phyloP scores from a whole-genome alignment of 2,113 vertebrate species.

The Gnathonemus longibarbis region DNA sequence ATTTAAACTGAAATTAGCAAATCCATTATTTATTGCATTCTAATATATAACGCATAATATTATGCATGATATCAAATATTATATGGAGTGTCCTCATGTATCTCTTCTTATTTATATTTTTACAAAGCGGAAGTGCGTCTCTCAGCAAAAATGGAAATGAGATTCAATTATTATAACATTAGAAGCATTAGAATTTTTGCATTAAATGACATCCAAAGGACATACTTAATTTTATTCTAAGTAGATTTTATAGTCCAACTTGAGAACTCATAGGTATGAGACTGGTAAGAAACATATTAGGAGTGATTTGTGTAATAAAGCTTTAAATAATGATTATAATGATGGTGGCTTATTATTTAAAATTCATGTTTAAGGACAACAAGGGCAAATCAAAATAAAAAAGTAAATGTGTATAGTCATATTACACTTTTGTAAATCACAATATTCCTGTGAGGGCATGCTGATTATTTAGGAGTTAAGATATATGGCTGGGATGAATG shows the following conservation, averaged over 20 bases:
- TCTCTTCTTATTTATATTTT: constrained; percentile 4
- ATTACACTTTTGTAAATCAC: not conserved
- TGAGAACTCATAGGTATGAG: not conserved
- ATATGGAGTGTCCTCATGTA: not conserved
- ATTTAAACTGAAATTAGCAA: constrained; percentile 15
- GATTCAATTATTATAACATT: constrained; percentile 8
- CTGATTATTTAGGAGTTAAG: not conserved
- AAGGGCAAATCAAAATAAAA: not conserved
- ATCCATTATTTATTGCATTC: constrained; percentile 8
- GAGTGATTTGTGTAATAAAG: not conserved
- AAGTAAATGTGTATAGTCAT: not conserved
- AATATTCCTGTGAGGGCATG: not conserved
- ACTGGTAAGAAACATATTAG: not conserved
- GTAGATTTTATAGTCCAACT: not conserved
- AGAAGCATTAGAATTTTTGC: not conserved
- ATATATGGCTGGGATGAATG: not conserved
- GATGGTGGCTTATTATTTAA: not conserved
- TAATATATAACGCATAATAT: constrained; percentile 1
- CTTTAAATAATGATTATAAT: not conserved
- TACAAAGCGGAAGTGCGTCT: constrained; percentile 3
- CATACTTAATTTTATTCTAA: not conserved
- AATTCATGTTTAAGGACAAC: not conserved
- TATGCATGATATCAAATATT: constrained; percentile 11
- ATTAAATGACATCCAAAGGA: constrained; percentile 18
- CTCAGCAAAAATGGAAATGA: constrained; percentile 11